Evolutionary conservation across 1,140 invertebrate species (phyloP).

Genomic region (Littorina saxatilis): DNA sequence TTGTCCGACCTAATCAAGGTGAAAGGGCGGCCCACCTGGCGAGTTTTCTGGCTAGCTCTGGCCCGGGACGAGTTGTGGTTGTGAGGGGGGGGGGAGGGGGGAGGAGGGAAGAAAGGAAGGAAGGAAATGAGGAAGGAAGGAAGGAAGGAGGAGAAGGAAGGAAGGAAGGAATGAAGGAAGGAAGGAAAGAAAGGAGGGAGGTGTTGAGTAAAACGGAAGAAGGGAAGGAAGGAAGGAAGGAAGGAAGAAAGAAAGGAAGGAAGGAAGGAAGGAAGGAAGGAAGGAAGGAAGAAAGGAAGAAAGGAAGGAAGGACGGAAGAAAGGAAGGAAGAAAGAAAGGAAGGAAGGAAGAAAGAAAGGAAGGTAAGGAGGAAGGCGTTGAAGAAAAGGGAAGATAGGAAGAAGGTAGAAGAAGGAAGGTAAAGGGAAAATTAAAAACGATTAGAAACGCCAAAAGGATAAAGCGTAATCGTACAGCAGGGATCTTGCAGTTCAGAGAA

Average conservation of each 20-base stretch:
- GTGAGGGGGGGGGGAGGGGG: too few relatives aligned
- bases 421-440: neutral
- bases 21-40: conserved; percentile 20
- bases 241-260: neutral
- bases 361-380: neutral
- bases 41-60: neutral
- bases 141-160: too few relatives aligned
- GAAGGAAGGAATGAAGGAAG: too few relatives aligned
- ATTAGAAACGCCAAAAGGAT: too few relatives aligned
- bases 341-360: neutral
- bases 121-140: too few relatives aligned
- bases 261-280: conserved; percentile 2
- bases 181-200: neutral
- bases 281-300: neutral
- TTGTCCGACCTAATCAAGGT: conserved; percentile 18
- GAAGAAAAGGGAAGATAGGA: neutral
- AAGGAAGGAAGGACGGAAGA: too few relatives aligned
- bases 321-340: neutral
- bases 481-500: too few relatives aligned
- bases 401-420: neutral
- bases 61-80: neutral
- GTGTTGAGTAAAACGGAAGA: neutral
- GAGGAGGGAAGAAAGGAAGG: too few relatives aligned
- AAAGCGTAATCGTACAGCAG: too few relatives aligned
- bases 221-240: neutral